A percentile compares a stretch with the other conserved stretches of the same genome.
Evolutionary conservation across 2,888 invertebrate species (phyloP).

Genomic region (Acanthoscelides obtectus): DNA sequence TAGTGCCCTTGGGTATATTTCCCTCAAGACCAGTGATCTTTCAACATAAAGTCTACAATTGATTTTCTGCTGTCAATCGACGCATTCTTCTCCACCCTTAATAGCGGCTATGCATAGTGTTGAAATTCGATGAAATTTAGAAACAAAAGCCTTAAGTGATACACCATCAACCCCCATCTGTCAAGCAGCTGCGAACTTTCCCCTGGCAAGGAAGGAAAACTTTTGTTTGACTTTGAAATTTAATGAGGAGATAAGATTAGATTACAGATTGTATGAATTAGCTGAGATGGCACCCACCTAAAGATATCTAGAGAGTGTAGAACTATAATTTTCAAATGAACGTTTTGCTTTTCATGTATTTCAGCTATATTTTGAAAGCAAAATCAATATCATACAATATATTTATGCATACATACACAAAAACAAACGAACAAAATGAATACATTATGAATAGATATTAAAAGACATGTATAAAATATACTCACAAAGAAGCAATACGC

Average conservation of each 20-base stretch:
- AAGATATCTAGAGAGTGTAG: not conserved
- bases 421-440: no score
- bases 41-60: no score
- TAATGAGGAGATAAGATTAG: not conserved
- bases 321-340: no score
- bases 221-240: not conserved
- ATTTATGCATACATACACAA: no score
- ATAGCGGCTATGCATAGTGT: not conserved
- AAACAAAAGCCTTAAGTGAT: not conserved
- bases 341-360: no score
- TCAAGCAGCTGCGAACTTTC: not conserved
- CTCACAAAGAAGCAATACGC: no score
- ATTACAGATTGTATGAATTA: not conserved
- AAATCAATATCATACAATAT: no score
- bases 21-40: no score
- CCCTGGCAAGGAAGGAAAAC: not conserved
- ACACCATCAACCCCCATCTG: not conserved
- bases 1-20: no score
- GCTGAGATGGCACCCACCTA: not conserved
- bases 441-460: no score
- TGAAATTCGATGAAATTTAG: not conserved
- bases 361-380: no score
- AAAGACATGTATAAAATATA: no score
- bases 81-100: not conserved
- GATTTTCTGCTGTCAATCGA: not conserved